phyloP scores from a whole-genome alignment of 2,113 vertebrate species.

The Apistogramma diplotaenia region DNA sequence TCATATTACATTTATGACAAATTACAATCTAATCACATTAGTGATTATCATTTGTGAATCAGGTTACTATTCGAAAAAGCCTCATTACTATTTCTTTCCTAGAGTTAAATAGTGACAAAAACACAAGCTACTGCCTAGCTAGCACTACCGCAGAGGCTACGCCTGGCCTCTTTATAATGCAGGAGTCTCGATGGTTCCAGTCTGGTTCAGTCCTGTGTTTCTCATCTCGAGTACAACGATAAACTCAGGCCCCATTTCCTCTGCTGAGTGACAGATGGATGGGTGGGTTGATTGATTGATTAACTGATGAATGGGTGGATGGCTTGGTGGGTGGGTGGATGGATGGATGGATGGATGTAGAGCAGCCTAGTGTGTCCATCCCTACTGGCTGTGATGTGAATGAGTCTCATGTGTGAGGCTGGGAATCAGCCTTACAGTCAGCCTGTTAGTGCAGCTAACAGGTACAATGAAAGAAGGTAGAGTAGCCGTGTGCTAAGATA shows the following conservation, averaged over 20 bases:
- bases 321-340: too few species aligned
- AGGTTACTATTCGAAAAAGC: background rate
- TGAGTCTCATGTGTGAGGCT: too few species aligned
- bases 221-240: background rate
- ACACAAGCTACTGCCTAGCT: background rate
- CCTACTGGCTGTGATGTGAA: too few species aligned
- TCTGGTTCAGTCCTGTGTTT: background rate
- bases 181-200: background rate
- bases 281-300: background rate
- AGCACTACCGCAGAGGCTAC: background rate
- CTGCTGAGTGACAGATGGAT: background rate
- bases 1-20: background rate
- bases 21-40: background rate
- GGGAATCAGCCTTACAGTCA: too few species aligned
- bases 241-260: background rate
- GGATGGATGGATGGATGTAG: too few species aligned
- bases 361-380: too few species aligned
- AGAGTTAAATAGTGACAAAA: background rate
- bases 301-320: too few species aligned
- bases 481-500: too few species aligned
- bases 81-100: background rate
- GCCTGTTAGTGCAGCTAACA: too few species aligned
- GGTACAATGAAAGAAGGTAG: too few species aligned
- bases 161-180: background rate
- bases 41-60: background rate